Base-by-base conservation (phyloP, 2,797 vertebrate genomes). In the Eremophila alpestris region DNA sequence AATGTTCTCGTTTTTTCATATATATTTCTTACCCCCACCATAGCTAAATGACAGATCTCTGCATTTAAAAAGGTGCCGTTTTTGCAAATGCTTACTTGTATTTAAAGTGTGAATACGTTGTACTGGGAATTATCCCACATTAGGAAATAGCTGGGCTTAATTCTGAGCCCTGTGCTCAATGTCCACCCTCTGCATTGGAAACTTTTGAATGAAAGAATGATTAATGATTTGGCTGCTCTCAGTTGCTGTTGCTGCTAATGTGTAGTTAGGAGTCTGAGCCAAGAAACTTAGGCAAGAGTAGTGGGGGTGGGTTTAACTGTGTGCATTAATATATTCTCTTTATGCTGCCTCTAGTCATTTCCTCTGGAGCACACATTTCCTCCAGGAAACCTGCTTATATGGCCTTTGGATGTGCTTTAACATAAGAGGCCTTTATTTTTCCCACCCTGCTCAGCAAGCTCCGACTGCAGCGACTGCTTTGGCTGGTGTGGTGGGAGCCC, bases 341-440 rank as follows among this genome's bases (percentile, higher is more conserved):
- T 83, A 80, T 85, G 78, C 75, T 76, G 26, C 48, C 17, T 76
- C 81, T 54, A 59, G 62, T 79, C 15, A 23, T 74, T 96, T 96
- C 94, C 89, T 92, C 56, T 69, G 75, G 84, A 95, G 75, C 63
- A 46, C 45, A 46, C 55, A 77, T 95, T 95, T 95, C 68, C 73
- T 74, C 40, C 60, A 60, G 83, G 90, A 95, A 89, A 63, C 49
- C 41, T 82, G 56, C 62, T 87, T 77, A 45, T 64, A 23, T 15
- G 64, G 32, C 60, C 29, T 83, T 68, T 77, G 79, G 58, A 41
- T 77, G 23, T 87, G 19, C 78, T 91, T 85, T 89, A 70, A 71
- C 62, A 26, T 29, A 89, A 87, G 59, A 87, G 64, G 30, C 63
- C 68, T 83, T 91, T 95, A 56, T 91, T 83, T 90, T 86, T 76